Evolutionary conservation across 2,888 invertebrate genomes (phyloP), one percentile per base, ranked within the genome.

Genomic region (Lissocephala sabroskyi): DNA sequence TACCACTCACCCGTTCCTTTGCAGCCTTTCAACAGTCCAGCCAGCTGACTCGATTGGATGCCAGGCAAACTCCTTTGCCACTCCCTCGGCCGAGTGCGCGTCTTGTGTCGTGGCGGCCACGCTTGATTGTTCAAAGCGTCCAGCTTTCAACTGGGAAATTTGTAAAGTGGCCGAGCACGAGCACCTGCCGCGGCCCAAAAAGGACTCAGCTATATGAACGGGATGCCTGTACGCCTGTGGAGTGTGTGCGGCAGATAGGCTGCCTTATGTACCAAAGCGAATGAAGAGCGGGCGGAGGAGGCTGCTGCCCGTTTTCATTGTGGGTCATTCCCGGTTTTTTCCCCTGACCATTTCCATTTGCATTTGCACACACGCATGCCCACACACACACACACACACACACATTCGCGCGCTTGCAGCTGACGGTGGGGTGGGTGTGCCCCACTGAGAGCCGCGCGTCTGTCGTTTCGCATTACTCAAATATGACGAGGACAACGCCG

Each of bases 61-160:
- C 4, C 4, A 23, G 23, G 3, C n/a, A n/a, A 64, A 51, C 64
- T 62, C 59, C 55, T 60, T 32, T 49, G 49, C 54, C 23, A 23
- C 23, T 5, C 23, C 3, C 23, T 23, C 23, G 7, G 4, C 3
- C 23, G 7, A 7, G 7, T 3, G 23, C 23, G 7, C 23, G 45
- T 40, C 41, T 51, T 55, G 51, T 52, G 56, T 53, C 56, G 56
- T 47, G 56, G 62, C n/a, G n/a, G n/a, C n/a, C n/a, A n/a, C 56
- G 68, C 59, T 67, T 70, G 68, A 70, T 70, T 70, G 71, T 71
- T 64, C 64, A 70, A 68, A 68, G 68, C 65, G 68, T n/a, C n/a
- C 65, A 68, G 68, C 62, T 57, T 64, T 65, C 71, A 59, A 50
- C 45, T 62, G 71, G n/a, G 57, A 70, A 71, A 65, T 71, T 64